These are phyloP conservation scores for Bovichtus diacanthus DNA, from an alignment of 2,797 vertebrate genomes.

Conservation along the genomic window DNA sequence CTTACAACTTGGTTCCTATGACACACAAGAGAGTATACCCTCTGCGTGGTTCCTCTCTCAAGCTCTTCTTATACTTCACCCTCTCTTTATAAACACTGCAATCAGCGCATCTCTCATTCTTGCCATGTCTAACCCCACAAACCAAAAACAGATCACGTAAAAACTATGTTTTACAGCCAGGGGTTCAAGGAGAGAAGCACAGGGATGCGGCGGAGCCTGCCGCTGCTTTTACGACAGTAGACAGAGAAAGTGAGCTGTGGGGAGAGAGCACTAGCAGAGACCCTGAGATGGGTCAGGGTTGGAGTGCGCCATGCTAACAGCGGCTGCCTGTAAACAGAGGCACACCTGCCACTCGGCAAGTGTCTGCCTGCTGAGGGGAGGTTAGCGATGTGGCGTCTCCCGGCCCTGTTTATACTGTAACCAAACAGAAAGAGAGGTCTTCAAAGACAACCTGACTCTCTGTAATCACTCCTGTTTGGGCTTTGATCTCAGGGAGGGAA, in stretches of 20 bases:
- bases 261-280: constrained; percentile 35
- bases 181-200: constrained; percentile 45
- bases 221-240: constrained; percentile 35
- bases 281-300: constrained; percentile 56
- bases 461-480: constrained; percentile 76
- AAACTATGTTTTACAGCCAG: constrained; percentile 51
- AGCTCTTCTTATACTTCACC: constrained; percentile 40
- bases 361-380: constrained; percentile 62
- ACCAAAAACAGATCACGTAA: constrained; percentile 70
- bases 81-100: constrained; percentile 74
- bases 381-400: constrained; percentile 48
- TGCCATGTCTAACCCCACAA: constrained; percentile 60
- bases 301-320: constrained; percentile 49
- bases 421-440: constrained; percentile 77
- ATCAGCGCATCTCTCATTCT: constrained; percentile 70
- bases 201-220: constrained; percentile 24
- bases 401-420: constrained; percentile 72
- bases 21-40: constrained; percentile 47
- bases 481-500: constrained; percentile 86
- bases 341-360: constrained; percentile 66
- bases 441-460: constrained; percentile 83
- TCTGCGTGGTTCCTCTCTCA: constrained; percentile 26
- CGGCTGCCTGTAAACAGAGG: constrained; percentile 64
- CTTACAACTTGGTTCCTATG: constrained; percentile 50
- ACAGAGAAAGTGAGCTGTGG: constrained; percentile 48